phyloP scores from a whole-genome alignment of 2,113 vertebrate species.

The Megaceryle torquata region DNA sequence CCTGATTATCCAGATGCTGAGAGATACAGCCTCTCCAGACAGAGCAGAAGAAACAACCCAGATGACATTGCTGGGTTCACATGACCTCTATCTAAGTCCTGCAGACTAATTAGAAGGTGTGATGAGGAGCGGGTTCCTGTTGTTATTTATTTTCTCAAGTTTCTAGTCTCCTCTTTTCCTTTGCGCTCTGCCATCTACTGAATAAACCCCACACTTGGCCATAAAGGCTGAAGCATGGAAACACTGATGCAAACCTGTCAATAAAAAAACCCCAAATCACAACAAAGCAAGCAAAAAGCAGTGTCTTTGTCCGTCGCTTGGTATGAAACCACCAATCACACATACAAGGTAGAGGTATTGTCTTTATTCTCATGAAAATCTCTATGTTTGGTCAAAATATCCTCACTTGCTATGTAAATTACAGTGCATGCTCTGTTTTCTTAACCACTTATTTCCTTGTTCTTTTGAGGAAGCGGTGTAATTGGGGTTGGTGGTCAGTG shows the following conservation, averaged over 20 bases:
- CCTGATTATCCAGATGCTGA: conserved; percentile 22
- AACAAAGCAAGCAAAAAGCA: not conserved
- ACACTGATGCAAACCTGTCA: not conserved
- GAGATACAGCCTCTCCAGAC: not conserved
- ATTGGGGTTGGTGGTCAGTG: too few relatives aligned
- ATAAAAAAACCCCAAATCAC: too few relatives aligned
- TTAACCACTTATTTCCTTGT: too few relatives aligned
- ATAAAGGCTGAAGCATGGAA: not conserved
- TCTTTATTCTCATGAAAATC: too few relatives aligned
- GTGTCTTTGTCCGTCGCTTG: too few relatives aligned
- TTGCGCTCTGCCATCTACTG: not conserved
- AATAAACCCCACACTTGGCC: not conserved
- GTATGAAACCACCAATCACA: too few relatives aligned
- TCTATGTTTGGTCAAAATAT: too few relatives aligned
- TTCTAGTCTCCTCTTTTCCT: not conserved
- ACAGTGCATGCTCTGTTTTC: too few relatives aligned
- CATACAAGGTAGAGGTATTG: too few relatives aligned
- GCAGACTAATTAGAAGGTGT: not conserved
- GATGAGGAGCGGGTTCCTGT: not conserved
- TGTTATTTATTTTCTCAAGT: not conserved
- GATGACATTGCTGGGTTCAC: not conserved
- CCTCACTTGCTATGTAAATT: too few relatives aligned
- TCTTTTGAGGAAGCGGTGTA: too few relatives aligned
- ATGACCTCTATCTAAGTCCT: not conserved
- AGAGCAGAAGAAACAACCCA: not conserved